Percentiles rank a stretch among this genome's conserved stretches.
Conservation (phyloP, 2,888 invertebrate species). For the Eristalis tenax region DNA sequence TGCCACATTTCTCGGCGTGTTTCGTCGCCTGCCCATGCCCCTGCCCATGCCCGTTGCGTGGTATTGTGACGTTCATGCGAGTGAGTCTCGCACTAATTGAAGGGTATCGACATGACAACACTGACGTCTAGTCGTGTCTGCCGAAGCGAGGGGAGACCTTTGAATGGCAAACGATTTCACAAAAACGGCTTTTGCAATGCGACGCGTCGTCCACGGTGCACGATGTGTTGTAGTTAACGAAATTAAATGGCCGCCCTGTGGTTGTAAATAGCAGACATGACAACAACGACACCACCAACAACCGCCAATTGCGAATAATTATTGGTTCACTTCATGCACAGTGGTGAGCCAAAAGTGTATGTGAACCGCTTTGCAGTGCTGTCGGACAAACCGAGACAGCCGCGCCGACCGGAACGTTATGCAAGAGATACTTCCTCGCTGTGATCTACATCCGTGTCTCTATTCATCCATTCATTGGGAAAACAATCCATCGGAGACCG, state of each 20-base stretch:
- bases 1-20: conserved; percentile 30
- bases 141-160: conserved; percentile 22
- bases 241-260: conserved; percentile 60
- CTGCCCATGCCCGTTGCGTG: background rate
- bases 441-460: background rate
- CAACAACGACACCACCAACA: background rate
- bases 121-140: conserved; percentile 49
- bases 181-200: conserved; percentile 4
- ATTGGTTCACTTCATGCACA: conserved; percentile 52
- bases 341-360: conserved; percentile 30
- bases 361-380: background rate
- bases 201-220: conserved; percentile 13
- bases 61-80: conserved; percentile 47
- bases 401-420: conserved; percentile 43
- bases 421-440: conserved; percentile 60
- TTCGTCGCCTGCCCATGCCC: background rate
- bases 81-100: conserved; percentile 61
- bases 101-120: conserved; percentile 62
- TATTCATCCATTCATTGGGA: conserved; percentile 38
- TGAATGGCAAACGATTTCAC: conserved; percentile 62
- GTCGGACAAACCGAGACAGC: background rate
- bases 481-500: background rate
- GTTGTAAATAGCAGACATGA: conserved; percentile 54
- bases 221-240: conserved; percentile 6
- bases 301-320: conserved; percentile 42